Base-by-base conservation (phyloP, 1,140 invertebrate species). In the Ladona fulva region DNA sequence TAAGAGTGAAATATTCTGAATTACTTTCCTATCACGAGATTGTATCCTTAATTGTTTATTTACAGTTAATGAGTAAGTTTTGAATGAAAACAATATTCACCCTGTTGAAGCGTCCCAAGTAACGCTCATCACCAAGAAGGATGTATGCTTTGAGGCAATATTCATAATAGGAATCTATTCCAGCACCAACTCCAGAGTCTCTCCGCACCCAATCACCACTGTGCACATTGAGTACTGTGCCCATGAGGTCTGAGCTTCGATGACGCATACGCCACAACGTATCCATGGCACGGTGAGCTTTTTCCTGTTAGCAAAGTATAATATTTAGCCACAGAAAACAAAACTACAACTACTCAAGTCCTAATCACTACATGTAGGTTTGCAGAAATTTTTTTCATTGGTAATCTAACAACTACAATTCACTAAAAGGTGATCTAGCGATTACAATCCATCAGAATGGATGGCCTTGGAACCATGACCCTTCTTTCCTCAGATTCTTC, bases 131-230 rank as follows among this genome's bases (percentile, higher is more conserved):
- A 83, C 86, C 97, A 19, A 91, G 86, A 79, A 94, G 86, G 80
- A 94, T 92, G 82, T 94, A 94, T 0, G 96, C 96, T 86, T 99
- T 99, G 22, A 99, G 89, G 80, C 96, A 95, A 85, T 99, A 99
- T 85, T 99, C 97, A 85, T 99, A 99, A 85, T 99, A 99, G 0
- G 96, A 98, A 85, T 99, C 97, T 80, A 99, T 99, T 12, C 98
- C 97, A 66, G 97, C 98, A n/a, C 98, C 98, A 24, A 99, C 96
- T 3, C 97, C 97, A 37, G 95, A 95, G 84, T 99, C 97, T 83
- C 96, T 90, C 25, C 97, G 87, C 7, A 99, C 91, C 97, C 97
- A 99, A 85, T 99, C 96, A 5, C 98, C 97, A 52, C 93, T 97
- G 84, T 99, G 94, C n/a, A 99, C 94, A 86, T 97, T 97, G 14